Evolutionary conservation across 2,888 invertebrate species (phyloP), one percentile per base, ranked within the genome.

Genomic region (Acrobasis suavella): DNA sequence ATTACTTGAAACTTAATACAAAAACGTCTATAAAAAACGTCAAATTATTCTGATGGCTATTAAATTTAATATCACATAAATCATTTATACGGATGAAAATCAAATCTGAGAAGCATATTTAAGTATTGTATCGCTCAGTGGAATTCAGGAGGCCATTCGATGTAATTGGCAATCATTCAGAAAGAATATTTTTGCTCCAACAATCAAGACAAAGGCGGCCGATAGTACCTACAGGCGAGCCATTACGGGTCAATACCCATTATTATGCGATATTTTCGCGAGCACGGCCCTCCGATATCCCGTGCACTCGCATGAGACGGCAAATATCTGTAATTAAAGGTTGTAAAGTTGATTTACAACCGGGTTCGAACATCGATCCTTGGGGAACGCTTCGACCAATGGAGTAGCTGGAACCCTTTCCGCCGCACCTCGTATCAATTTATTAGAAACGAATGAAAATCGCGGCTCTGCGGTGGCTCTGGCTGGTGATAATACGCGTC

Each of bases 291-390:
- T 86, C 86, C 86, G 90, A 91, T 91, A 89, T 86, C 86, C 86
- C 87, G 83, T 83, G 84, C 88, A 77, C 85, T 87, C 85, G 83
- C 87, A 89, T 89, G 87, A 89, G 90, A 91, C 84, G 87, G 91
- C 89, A 90, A 92, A 92, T 91, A 90, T 91, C 86, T 92, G 91
- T 91, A 92, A 92, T 92, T 92, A 91, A 91, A 90, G 90, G 91
- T 86, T 91, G 91, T 92, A 92, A 92, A 92, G 87, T 90, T 92
- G 91, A 92, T 92, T 92, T 92, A 92, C 91, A 87, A 82, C 89
- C 78, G 83, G 85, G 88, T 78, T 83, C 79, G 86, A 82, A 89
- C 83, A 87, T 87, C 84, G 87, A 85, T 82, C 85, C 83, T 76
- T 78, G 84, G 80, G 87, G 83, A 82, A 82, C 83, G 87, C 84